Percentiles rank a stretch among this genome's conserved stretches.
Conservation (phyloP, 2,113 vertebrate species). For the Riparia riparia region DNA sequence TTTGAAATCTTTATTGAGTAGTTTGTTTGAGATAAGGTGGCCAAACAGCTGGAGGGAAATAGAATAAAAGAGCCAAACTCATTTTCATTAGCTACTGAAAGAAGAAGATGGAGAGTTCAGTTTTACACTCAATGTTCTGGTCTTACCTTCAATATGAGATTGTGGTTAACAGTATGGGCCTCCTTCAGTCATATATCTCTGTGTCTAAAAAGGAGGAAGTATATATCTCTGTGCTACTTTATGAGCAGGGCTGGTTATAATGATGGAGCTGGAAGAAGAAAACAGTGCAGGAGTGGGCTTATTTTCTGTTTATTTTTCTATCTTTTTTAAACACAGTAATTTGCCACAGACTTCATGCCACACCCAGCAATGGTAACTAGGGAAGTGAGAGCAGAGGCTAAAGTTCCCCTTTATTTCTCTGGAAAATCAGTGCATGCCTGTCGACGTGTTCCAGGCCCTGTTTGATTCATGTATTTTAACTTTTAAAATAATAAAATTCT, state of each 20-base stretch:
- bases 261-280: background rate
- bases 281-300: background rate
- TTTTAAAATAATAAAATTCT: slow-evolving; percentile 6
- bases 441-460: background rate
- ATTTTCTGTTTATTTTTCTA: background rate
- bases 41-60: background rate
- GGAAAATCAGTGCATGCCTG: background rate
- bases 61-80: background rate
- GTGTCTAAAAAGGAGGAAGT: background rate
- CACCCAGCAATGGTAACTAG: background rate
- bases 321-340: background rate
- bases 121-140: background rate
- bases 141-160: background rate
- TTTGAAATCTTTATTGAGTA: background rate
- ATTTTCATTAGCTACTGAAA: background rate
- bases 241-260: background rate
- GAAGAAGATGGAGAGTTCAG: background rate
- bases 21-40: background rate
- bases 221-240: background rate
- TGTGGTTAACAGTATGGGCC: background rate
- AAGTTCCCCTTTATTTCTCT: background rate
- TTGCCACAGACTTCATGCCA: background rate
- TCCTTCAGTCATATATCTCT: background rate
- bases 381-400: background rate
- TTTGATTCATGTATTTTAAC: background rate